Conservation (phyloP, 2,888 invertebrate genomes). For the Eupithecia subfuscata region DNA sequence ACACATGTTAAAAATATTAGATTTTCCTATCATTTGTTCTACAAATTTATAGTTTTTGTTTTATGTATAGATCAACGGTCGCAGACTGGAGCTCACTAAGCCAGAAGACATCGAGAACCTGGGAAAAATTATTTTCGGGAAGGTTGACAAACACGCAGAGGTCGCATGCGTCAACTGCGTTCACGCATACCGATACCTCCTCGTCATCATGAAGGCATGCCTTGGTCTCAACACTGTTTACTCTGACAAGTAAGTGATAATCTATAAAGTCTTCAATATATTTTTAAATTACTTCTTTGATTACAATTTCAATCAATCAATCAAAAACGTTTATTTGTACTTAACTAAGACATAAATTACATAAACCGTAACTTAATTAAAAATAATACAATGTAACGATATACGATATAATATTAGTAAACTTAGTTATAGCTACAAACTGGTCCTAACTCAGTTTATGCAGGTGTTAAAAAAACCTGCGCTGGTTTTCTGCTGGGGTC, state of each 20-base stretch:
- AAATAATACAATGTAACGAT: too few species aligned
- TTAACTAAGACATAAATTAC: too few species aligned
- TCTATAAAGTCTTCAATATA: slow-evolving; percentile 47
- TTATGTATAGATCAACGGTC: slow-evolving; percentile 65
- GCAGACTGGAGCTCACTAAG: slow-evolving; percentile 67
- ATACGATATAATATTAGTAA: too few species aligned
- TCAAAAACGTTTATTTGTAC: too few species aligned
- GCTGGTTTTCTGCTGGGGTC: too few species aligned
- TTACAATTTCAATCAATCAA: neutral
- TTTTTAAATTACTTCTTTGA: neutral
- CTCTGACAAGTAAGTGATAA: slow-evolving; percentile 73
- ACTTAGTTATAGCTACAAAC: too few species aligned
- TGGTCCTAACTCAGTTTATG: too few species aligned
- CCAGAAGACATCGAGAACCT: slow-evolving; percentile 81
- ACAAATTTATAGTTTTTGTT: neutral
- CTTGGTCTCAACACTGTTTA: slow-evolving; percentile 68
- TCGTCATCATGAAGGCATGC: slow-evolving; percentile 81
- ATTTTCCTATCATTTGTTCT: neutral
- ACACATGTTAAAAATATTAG: too few species aligned
- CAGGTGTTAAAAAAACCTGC: too few species aligned
- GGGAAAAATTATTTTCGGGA: slow-evolving; percentile 80
- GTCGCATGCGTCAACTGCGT: slow-evolving; percentile 60
- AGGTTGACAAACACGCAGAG: slow-evolving; percentile 65
- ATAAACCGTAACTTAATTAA: too few species aligned
- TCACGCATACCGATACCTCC: slow-evolving; percentile 83